A percentile compares a stretch with the other conserved stretches of the same genome.
Evolutionary conservation across 92 coral and sea anemone genomes (phyloP).

Genomic region (Palythoa heliodiscus): DNA sequence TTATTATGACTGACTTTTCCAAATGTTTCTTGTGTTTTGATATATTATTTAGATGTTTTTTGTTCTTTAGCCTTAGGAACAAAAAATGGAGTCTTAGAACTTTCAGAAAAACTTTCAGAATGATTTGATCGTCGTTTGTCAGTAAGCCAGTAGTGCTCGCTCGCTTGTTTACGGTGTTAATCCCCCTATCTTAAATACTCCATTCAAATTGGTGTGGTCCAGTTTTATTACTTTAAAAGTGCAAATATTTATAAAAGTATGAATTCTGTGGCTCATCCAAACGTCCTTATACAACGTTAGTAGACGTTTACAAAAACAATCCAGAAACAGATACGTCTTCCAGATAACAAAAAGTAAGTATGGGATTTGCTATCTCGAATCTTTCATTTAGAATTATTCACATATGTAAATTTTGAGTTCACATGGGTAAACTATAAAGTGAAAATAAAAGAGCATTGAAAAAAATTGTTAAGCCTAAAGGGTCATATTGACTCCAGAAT

Average conservation of each 20-base stretch:
- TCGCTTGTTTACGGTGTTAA: neutral
- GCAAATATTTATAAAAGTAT: neutral
- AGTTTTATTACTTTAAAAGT: constrained; percentile 5
- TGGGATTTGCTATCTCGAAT: neutral
- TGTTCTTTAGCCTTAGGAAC: neutral
- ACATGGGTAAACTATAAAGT: neutral
- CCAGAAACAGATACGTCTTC: neutral
- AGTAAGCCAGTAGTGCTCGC: neutral
- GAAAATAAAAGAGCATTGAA: neutral
- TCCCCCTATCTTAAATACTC: neutral
- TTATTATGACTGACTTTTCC: neutral
- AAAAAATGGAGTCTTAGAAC: neutral
- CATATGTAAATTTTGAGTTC: neutral
- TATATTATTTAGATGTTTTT: neutral
- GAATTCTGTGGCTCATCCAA: neutral
- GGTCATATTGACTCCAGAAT: too few relatives aligned
- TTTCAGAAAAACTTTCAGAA: neutral
- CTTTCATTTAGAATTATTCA: neutral
- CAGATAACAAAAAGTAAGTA: neutral
- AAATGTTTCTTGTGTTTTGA: neutral
- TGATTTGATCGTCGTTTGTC: neutral
- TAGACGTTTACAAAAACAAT: too few relatives aligned
- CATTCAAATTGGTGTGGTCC: neutral
- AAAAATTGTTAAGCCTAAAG: neutral
- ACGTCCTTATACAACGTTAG: neutral